These are phyloP conservation scores for Muscicapa striata DNA, from an alignment of 2,797 vertebrate genomes.

Conservation along the genomic window DNA sequence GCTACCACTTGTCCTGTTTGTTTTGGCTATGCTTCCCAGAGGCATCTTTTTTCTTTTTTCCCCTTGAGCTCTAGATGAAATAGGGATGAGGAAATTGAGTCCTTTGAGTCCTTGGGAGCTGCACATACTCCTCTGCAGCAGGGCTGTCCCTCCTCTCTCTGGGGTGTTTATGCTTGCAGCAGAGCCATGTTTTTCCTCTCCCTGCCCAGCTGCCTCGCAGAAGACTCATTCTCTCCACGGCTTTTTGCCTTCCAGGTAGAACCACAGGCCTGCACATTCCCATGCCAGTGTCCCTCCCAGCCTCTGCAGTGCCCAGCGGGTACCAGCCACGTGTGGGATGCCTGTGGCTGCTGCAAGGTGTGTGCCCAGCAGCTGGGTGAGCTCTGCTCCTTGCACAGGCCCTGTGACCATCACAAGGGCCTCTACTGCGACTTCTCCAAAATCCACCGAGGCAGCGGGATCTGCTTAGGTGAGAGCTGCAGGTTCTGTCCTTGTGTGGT, in stretches of 20 bases:
- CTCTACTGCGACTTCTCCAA: slow-evolving; percentile 80
- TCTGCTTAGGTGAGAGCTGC: slow-evolving; percentile 79
- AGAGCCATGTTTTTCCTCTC: background rate
- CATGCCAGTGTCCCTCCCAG: slow-evolving; percentile 77
- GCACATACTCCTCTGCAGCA: background rate
- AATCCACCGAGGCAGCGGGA: slow-evolving; percentile 70
- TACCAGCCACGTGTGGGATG: slow-evolving; percentile 80
- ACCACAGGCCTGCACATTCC: slow-evolving; percentile 66
- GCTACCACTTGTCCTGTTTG: background rate
- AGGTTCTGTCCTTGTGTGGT: background rate
- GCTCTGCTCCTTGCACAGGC: slow-evolving; percentile 73
- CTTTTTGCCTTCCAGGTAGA: slow-evolving; percentile 67
- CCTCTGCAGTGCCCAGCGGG: slow-evolving; percentile 72
- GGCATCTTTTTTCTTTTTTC: background rate
- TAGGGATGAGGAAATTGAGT: background rate
- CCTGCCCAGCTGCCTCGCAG: fast-evolving
- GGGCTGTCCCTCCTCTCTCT: background rate
- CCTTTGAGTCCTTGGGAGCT: background rate
- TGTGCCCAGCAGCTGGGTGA: slow-evolving; percentile 80
- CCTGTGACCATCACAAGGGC: slow-evolving; percentile 83
- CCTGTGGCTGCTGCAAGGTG: slow-evolving; percentile 84
- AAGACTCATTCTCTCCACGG: background rate
- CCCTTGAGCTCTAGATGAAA: background rate
- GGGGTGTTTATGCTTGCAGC: background rate
- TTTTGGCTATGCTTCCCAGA: background rate